A percentile compares a stretch with the other conserved stretches of the same genome.
Conservation (phyloP, 2,888 invertebrate genomes). For the Germaria angustata region DNA sequence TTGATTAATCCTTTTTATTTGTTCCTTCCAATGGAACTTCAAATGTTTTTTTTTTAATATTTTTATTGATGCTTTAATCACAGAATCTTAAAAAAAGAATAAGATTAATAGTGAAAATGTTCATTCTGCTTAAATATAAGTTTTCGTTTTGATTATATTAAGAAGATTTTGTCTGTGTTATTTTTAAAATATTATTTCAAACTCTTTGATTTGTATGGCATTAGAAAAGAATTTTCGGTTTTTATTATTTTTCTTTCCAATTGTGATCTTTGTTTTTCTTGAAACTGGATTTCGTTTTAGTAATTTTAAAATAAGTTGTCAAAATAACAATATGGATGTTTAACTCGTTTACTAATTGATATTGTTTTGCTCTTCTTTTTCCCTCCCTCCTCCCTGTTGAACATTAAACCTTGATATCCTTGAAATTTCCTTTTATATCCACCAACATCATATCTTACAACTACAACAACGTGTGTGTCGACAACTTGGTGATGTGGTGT, state of each 20-base stretch:
- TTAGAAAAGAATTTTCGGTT: constrained; percentile 14
- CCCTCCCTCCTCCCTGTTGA: constrained; percentile 47
- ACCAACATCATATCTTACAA: neutral
- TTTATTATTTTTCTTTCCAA: neutral
- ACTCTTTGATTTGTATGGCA: neutral
- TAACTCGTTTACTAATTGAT: constrained; percentile 50
- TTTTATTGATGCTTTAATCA: constrained; percentile 13
- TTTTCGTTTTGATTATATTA: neutral
- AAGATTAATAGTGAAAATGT: constrained; percentile 4
- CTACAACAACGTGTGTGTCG: neutral
- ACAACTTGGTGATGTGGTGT: neutral
- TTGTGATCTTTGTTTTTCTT: constrained; percentile 19
- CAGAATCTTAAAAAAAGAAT: neutral
- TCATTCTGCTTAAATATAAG: neutral
- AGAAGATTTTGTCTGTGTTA: neutral
- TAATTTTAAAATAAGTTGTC: neutral
- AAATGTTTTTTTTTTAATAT: neutral
- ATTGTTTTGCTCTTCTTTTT: constrained; percentile 51
- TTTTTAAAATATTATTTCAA: neutral
- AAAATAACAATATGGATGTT: neutral
- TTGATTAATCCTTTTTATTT: neutral
- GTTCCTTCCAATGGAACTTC: constrained; percentile 1
- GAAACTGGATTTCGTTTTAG: constrained; percentile 24
- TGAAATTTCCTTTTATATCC: constrained; percentile 55
- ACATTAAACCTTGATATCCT: constrained; percentile 51